These are phyloP conservation scores for Rhinogobius similis DNA, from an alignment of 2,113 vertebrate genomes.

Conservation along the genomic window DNA sequence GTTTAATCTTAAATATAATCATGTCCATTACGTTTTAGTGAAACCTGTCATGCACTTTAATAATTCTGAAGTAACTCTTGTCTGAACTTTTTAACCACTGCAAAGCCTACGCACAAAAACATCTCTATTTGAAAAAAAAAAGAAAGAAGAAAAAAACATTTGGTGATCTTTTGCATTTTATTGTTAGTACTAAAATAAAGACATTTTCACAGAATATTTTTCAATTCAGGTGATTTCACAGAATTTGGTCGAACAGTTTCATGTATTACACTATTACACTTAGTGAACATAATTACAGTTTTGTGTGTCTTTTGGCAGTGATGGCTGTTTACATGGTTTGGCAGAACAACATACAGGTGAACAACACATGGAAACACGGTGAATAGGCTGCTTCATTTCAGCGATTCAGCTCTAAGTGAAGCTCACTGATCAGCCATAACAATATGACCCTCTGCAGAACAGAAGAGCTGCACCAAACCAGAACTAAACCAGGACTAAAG, in stretches of 20 bases:
- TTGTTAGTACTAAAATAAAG: slow-evolving; percentile 10
- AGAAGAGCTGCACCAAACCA: not conserved
- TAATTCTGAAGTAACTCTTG: not conserved
- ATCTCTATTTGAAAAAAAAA: not conserved
- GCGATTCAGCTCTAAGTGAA: not conserved
- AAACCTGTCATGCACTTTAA: too few relatives aligned
- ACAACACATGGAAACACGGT: not conserved
- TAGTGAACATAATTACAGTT: slow-evolving; percentile 46
- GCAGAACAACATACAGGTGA: slow-evolving; percentile 3
- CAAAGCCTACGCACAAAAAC: not conserved
- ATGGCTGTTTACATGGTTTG: slow-evolving; percentile 38
- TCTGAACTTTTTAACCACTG: too few relatives aligned
- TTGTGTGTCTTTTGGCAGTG: slow-evolving; percentile 37
- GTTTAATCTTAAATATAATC: too few relatives aligned
- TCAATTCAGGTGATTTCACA: slow-evolving; percentile 2
- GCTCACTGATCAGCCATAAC: not conserved
- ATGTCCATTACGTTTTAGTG: too few relatives aligned
- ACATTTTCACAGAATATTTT: slow-evolving; percentile 11
- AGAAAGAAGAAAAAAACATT: not conserved
- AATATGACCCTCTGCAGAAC: not conserved
- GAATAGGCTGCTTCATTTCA: not conserved
- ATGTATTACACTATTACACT: slow-evolving; percentile 1
- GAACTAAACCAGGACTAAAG: not conserved
- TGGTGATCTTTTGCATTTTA: slow-evolving; percentile 2
- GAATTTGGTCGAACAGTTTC: slow-evolving; percentile 17